Evolutionary conservation across 1,140 invertebrate species (phyloP), one percentile per base, ranked within the genome.

Genomic region (Lineus longissimus): DNA sequence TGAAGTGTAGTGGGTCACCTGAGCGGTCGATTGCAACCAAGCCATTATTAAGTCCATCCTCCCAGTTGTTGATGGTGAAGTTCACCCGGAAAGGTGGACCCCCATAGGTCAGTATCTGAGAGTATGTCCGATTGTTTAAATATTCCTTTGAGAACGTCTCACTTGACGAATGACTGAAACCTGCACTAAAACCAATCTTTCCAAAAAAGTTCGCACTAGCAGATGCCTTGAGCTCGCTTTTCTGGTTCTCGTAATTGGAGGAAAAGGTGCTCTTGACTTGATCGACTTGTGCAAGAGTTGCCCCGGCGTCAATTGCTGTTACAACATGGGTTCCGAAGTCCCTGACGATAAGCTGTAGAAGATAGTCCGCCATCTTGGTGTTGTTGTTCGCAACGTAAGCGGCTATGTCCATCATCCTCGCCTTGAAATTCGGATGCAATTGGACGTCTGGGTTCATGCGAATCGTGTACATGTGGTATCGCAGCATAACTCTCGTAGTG

Each of bases 241-340:
- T 65, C 17, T 57, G n/a, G 4, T 43, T 36, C 2, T 43, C 19
- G 11, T 62, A 22, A 4, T 60, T 36, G 31, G 61, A 25, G 0
- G 70, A 22, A 19, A 64, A 66, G 2, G 60, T 23, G 36, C 55
- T 55, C 9, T 57, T 60, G 11, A 73, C n/a, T 19, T 68, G 64
- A n/a, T n/a, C n/a, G n/a, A n/a, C n/a, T n/a, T n/a, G n/a, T n/a
- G n/a, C n/a, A n/a, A n/a, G n/a, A n/a, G 40, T 73, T 6, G 73
- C 74, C 2, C 74, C 74, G 0, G 70, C 71, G 51, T 73, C 70
- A 11, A 72, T 59, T 30, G 65, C 61, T n/a, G 66, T 72, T 17
- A 70, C 56, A 29, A 73, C 61, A 62, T 76, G 74, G 2, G 74
- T 76, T 19, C 74, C 74, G 54, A 70, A 76, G 41, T 76, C 73